Evolutionary conservation across 2,113 vertebrate species (phyloP), one percentile per base, ranked within the genome.

Genomic region (Setophaga coronata): DNA sequence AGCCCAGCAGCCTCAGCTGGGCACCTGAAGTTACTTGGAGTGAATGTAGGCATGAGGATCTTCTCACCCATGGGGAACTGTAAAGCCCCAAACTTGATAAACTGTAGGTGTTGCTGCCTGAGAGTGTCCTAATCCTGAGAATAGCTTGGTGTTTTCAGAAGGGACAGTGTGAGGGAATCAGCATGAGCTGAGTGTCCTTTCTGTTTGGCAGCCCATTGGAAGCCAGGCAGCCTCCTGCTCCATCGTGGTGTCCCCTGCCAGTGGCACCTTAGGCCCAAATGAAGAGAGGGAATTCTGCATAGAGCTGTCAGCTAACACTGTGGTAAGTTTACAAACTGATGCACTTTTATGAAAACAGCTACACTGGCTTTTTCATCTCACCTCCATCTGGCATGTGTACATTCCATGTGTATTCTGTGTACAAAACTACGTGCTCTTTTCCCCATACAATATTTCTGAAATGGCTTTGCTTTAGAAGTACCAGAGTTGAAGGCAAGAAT

Each of bases 211-310:
- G 98, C 98, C 99, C 12, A 88, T 97, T 72, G 99, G 99, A 40
- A 90, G 71, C 51, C 99, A 99, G 64, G 97, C 98, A 45, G 60
- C 87, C 61, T 94, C 96, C 58, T 99, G 99, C 82, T 89, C 86
- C 0, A 73, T 89, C 7, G 60, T 24, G 16, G 97, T 99, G 92
- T 97, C 87, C 9, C 99, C 99, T 2, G 80, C 90, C 36, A 92
- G 64, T 34, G 99, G 98, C 19, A 96, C 71, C 14, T 97, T 99
- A 84, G 98, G 97, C 31, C 98, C 99, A 33, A 98, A 98, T 18
- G 97, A 98, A 91, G 97, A 98, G 78, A 54, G 97, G 90, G 98
- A 98, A 28, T 97, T 99, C 73, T 95, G 21, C 23, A 82, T 99
- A 62, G 95, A 97, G 78, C 96, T 99, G 34, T 98, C 97, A 5